Conservation (phyloP, 2,797 vertebrate species). For the Danio aesculapii region DNA sequence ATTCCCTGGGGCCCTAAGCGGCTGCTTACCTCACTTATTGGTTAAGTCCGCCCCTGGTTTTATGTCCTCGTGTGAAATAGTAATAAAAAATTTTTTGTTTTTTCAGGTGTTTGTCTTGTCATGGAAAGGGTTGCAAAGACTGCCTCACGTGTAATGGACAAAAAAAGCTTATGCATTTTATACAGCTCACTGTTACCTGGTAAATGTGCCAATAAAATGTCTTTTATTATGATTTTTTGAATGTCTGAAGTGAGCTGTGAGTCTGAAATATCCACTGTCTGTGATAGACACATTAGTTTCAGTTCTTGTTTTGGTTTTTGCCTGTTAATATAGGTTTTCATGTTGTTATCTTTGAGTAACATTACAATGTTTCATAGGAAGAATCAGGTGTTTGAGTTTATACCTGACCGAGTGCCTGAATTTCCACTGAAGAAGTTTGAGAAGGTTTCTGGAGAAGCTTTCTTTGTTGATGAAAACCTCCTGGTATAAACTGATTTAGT, state of each 20-base stretch:
- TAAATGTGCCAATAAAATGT: slow-evolving; percentile 32
- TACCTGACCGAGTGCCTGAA: slow-evolving; percentile 79
- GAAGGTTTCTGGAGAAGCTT: slow-evolving; percentile 78
- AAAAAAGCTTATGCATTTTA: slow-evolving; percentile 79
- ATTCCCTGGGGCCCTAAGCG: too few relatives aligned
- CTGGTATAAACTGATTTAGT: slow-evolving; percentile 66
- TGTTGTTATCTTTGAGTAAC: slow-evolving; percentile 25
- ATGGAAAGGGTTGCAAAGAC: slow-evolving; percentile 74
- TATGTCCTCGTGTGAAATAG: not conserved
- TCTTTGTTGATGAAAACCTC: slow-evolving; percentile 81
- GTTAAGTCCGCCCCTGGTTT: not conserved
- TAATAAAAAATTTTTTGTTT: not conserved
- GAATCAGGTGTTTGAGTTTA: slow-evolving; percentile 78
- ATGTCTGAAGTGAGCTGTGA: not conserved
- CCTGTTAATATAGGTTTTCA: not conserved
- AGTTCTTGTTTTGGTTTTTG: not conserved
- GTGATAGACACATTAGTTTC: not conserved
- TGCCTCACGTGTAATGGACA: slow-evolving; percentile 76
- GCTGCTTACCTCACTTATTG: too few relatives aligned
- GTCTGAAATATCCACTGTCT: too few relatives aligned
- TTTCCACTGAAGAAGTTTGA: slow-evolving; percentile 83
- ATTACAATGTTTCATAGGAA: slow-evolving; percentile 72
- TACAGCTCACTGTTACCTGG: slow-evolving; percentile 80
- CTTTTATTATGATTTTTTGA: not conserved
- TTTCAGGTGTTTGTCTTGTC: slow-evolving; percentile 76